A percentile compares a stretch with the other conserved stretches of the same genome.
These are phyloP conservation scores for Okamejei kenojei DNA, from an alignment of 2,797 vertebrate species.

Conservation along the genomic window DNA sequence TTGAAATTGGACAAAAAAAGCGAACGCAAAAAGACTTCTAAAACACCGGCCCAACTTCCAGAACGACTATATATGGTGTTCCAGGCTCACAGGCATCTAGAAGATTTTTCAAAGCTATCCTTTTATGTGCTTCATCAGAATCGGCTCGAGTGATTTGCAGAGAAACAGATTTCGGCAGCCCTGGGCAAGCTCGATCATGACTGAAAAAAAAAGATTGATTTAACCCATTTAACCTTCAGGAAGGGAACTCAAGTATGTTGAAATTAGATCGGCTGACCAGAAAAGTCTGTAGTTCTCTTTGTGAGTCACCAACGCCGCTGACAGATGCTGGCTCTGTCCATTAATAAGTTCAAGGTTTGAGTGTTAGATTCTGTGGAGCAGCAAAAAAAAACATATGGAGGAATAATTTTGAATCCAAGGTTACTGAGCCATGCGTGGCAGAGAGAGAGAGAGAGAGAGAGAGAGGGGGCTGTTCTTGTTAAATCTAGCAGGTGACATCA, in stretches of 20 bases:
- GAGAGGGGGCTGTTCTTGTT: not conserved
- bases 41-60: not conserved
- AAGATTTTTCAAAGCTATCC: not conserved
- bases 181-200: not conserved
- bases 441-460: not conserved
- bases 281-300: not conserved
- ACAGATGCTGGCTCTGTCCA: not conserved
- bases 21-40: not conserved
- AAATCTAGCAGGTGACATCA: not conserved
- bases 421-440: not conserved
- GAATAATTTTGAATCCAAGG: slow-evolving; percentile 9
- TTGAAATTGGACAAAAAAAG: not conserved
- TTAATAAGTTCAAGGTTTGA: slow-evolving; percentile 30
- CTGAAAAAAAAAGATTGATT: not conserved
- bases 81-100: not conserved
- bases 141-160: not conserved
- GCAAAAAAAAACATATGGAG: not conserved
- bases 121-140: not conserved
- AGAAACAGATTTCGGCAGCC: not conserved
- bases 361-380: not conserved
- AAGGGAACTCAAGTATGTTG: not conserved
- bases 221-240: not conserved
- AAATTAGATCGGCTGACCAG: not conserved
- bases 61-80: not conserved
- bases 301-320: not conserved